Base-by-base conservation (phyloP, 2,888 invertebrate species). In the Mythimna vitellina region DNA sequence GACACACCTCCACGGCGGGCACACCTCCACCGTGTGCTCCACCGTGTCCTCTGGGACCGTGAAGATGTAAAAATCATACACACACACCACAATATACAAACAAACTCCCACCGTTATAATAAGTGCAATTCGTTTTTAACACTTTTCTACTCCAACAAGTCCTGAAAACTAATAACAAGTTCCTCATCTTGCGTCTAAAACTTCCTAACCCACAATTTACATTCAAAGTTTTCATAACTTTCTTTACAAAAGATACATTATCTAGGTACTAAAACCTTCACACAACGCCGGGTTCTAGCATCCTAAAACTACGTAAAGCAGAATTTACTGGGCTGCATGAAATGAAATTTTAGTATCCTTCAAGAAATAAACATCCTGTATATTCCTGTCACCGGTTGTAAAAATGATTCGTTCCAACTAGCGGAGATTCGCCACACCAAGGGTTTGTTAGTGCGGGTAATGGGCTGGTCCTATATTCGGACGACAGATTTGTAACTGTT, bases 321-420 rank as follows among this genome's bases (percentile, higher is more conserved):
- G 73, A 78, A 86, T 78, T 81, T 81, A 81, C 62, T 65, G 38
- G 70, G 62, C 64, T 75, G 79, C 82, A 73, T 81, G 83, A 83
- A 87, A 86, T 82, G 78, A 79, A 85, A 77, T 86, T 88, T 86
- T 83, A 88, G 76, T 85, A 72, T 73, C 78, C 76, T 68, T 42
- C 38, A 72, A 71, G 73, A 75, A 83, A 82, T 77, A 60, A 8
- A 22, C 22, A 81, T 82, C 83, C 86, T 76, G 80, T 66, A 63
- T 71, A 54, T 57, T 82, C 65, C 51, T 64, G 82, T 85, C 77
- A 71, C 73, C 51, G 80, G 85, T 76, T 83, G 86, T 91, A 89
- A 91, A 91, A 86, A 81, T 87, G 83, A 91, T 92, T 91, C 88
- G 92, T 87, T 88, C 85, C 89, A 87, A 87, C 86, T 84, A 76